Evolutionary conservation across 1,140 invertebrate species (phyloP).

Genomic region (Calycopis cecrops): DNA sequence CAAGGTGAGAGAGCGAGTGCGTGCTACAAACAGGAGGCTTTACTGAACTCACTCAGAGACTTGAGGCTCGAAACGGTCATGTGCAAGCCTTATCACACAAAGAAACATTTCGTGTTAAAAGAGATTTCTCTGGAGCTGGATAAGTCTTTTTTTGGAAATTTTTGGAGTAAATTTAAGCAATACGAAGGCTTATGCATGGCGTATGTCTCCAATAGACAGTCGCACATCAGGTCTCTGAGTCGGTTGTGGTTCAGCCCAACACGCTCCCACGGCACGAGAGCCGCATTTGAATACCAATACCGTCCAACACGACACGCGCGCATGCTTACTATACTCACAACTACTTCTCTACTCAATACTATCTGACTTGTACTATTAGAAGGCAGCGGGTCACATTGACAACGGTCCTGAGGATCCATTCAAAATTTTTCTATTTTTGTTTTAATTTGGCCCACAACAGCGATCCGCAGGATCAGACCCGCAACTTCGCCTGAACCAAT

Average conservation of each 20-base stretch:
- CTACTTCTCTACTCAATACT: conserved; percentile 69
- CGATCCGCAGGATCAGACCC: conserved; percentile 58
- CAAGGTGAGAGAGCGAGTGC: conserved; percentile 73
- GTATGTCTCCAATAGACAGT: conserved; percentile 5
- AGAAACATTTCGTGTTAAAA: too few species aligned
- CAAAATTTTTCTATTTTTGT: conserved; percentile 36
- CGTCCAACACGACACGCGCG: conserved; percentile 67
- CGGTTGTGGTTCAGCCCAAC: conserved; percentile 36
- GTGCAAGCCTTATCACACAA: conserved; percentile 17
- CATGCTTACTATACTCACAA: conserved; percentile 68
- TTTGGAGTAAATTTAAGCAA: too few species aligned
- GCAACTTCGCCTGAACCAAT: conserved; percentile 54
- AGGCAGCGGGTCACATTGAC: conserved; percentile 53
- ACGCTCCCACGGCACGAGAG: conserved; percentile 65
- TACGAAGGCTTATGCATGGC: conserved; percentile 22
- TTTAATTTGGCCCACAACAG: conserved; percentile 34
- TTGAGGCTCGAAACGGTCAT: conserved; percentile 17
- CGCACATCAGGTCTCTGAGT: conserved; percentile 26
- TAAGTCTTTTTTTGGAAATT: too few species aligned
- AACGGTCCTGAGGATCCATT: conserved; percentile 55
- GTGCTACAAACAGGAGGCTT: conserved; percentile 37
- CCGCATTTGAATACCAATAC: conserved; percentile 83
- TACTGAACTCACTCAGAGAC: conserved; percentile 23
- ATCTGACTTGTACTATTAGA: conserved; percentile 63
- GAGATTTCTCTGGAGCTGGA: too few species aligned